These are phyloP conservation scores for Ophraella communa DNA, from an alignment of 2,888 invertebrate genomes.

Conservation along the genomic window DNA sequence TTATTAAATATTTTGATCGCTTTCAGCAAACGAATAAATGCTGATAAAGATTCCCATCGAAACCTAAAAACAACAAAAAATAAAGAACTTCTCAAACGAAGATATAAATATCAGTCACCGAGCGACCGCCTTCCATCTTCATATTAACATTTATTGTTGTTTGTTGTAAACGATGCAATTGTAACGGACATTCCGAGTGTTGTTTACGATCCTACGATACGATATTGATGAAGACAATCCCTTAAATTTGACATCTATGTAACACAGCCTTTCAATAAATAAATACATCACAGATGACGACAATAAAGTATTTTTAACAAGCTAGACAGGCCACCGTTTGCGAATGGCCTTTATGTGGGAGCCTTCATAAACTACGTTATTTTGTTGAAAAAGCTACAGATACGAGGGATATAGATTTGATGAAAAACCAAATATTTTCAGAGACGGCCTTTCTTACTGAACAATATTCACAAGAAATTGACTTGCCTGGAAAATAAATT, in stretches of 20 bases:
- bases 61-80: background rate
- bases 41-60: constrained; percentile 13
- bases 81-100: background rate
- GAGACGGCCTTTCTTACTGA: no score
- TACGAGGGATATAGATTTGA: background rate
- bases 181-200: constrained; percentile 35
- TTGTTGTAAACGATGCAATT: constrained; percentile 31
- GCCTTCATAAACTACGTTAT: constrained; percentile 28
- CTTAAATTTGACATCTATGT: constrained; percentile 44
- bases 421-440: background rate
- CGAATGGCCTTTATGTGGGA: constrained; percentile 30
- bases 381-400: background rate
- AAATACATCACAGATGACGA: constrained; percentile 43
- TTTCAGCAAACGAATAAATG: constrained; percentile 1
- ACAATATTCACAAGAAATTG: background rate
- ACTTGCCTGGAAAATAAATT: no score
- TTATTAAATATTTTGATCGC: background rate
- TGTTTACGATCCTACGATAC: constrained; percentile 32
- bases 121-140: constrained; percentile 3
- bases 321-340: constrained; percentile 44
- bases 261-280: constrained; percentile 35
- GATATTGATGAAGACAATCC: constrained; percentile 43
- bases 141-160: constrained; percentile 25
- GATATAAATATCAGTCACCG: constrained; percentile 13
- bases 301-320: constrained; percentile 52